Base-by-base conservation (phyloP, 1,140 invertebrate genomes). In the Uloborus diversus region DNA sequence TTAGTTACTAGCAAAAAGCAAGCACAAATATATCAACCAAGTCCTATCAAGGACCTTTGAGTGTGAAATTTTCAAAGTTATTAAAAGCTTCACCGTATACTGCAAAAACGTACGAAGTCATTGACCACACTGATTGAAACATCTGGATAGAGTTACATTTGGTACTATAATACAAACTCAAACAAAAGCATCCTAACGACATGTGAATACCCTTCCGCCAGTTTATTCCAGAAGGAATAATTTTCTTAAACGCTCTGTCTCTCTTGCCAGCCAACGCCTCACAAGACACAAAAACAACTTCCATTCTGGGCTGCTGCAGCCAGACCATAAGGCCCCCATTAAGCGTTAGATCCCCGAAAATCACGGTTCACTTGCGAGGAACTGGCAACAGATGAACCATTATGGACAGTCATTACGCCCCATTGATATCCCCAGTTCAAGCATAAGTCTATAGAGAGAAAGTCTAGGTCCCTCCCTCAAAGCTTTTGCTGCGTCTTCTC, bases 301-400 rank as follows among this genome's bases (percentile, higher is more conserved):
- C 64, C 64, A 62, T 75, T 75, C 35, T 69, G n/a, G 66, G 59
- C 69, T 73, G 13, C 11, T 25, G 69, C 35, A 20, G 61, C 51
- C 61, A 61, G 69, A 73, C 69, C 56, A 49, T 33, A 37, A 69
- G 56, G 53, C 51, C 71, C n/a, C 71, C 71, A 75, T 75, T 75
- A n/a, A 75, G 71, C 61, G 27, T 69, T 69, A 49, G 32, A 69
- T 69, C 51, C 30, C 47, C 42, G 56, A 28, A 68, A 69, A 35
- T 47, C 65, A 79, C 64, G 65, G 76, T 79, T 35, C 53, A 62
- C 64, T 79, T 37, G 73, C 47, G 62, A 78, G 32, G 53, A 65
- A 78, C 61, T 78, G 61, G 76, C 76, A 79, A 79, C 65, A 65
- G 76, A 61, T 79, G 76, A 79, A 79, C 76, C 76, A 79, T 79